phyloP scores from a whole-genome alignment of 2,888 invertebrate species.

The Cryptops parisi region DNA sequence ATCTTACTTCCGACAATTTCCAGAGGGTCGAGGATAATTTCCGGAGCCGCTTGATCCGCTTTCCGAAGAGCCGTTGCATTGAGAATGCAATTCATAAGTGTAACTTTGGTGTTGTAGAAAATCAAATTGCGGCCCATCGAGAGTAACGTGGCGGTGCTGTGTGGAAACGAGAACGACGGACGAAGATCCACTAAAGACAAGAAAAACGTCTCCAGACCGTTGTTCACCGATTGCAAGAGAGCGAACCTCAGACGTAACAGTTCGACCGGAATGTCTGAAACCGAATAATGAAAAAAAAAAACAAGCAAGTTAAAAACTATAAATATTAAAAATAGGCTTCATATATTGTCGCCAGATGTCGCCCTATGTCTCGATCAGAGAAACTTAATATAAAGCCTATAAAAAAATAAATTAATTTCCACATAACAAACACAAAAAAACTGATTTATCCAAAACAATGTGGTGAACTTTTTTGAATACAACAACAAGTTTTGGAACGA shows the following conservation, averaged over 20 bases:
- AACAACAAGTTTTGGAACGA: too few relatives aligned
- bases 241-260: conserved; percentile 29
- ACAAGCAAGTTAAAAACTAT: not conserved
- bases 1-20: conserved; percentile 28
- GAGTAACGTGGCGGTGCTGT: conserved; percentile 27
- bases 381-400: too few relatives aligned
- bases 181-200: conserved; percentile 29
- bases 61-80: conserved; percentile 30
- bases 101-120: conserved; percentile 29
- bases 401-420: too few relatives aligned
- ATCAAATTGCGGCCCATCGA: conserved; percentile 25
- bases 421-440: too few relatives aligned
- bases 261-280: conserved; percentile 28
- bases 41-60: conserved; percentile 31
- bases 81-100: conserved; percentile 27
- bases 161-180: conserved; percentile 25
- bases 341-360: too few relatives aligned
- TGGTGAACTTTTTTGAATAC: too few relatives aligned
- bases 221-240: conserved; percentile 29
- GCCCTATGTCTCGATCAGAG: not conserved
- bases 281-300: not conserved
- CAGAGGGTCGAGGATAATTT: conserved; percentile 31
- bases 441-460: too few relatives aligned
- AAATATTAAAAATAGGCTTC: too few relatives aligned
- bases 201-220: conserved; percentile 28